These are phyloP conservation scores for Typhlichthys subterraneus DNA, from an alignment of 2,797 vertebrate species.

Conservation along the genomic window DNA sequence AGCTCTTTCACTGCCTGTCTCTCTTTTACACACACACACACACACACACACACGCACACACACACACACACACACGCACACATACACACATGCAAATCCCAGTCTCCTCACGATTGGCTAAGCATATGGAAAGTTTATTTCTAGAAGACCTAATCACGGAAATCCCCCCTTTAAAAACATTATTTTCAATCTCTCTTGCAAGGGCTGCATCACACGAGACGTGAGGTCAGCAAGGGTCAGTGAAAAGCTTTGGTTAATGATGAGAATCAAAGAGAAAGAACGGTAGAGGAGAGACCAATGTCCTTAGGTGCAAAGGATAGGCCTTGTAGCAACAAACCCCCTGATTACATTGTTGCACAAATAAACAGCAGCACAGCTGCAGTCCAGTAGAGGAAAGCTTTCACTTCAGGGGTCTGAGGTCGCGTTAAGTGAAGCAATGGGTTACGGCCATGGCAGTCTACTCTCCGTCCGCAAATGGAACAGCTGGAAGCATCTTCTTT, in stretches of 20 bases:
- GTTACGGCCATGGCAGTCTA: constrained; percentile 41
- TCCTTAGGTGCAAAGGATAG: constrained; percentile 66
- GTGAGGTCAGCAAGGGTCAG: constrained; percentile 67
- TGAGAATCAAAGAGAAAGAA: constrained; percentile 57
- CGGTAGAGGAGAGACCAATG: neutral
- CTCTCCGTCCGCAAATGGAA: constrained; percentile 57
- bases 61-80: constrained; percentile 16
- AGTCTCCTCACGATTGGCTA: constrained; percentile 43
- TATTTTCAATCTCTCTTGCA: constrained; percentile 57
- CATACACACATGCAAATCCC: constrained; percentile 11
- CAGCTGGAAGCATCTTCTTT: constrained; percentile 38
- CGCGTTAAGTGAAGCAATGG: constrained; percentile 9
- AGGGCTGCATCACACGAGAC: constrained; percentile 72
- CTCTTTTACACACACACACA: constrained; percentile 26
- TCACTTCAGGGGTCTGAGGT: constrained; percentile 66
- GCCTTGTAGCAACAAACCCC: constrained; percentile 57
- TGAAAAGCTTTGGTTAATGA: constrained; percentile 71
- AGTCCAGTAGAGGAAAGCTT: constrained; percentile 69
- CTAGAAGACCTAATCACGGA: constrained; percentile 66
- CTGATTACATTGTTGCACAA: constrained; percentile 75
- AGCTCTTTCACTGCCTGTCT: neutral
- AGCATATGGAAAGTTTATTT: constrained; percentile 62
- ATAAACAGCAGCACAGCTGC: constrained; percentile 76
- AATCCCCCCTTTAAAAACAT: constrained; percentile 67
- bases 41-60: constrained; percentile 14